Percentiles rank a stretch among this genome's conserved stretches.
These are phyloP conservation scores for Euwallacea fornicatus DNA, from an alignment of 1,140 invertebrate species.

Conservation along the genomic window DNA sequence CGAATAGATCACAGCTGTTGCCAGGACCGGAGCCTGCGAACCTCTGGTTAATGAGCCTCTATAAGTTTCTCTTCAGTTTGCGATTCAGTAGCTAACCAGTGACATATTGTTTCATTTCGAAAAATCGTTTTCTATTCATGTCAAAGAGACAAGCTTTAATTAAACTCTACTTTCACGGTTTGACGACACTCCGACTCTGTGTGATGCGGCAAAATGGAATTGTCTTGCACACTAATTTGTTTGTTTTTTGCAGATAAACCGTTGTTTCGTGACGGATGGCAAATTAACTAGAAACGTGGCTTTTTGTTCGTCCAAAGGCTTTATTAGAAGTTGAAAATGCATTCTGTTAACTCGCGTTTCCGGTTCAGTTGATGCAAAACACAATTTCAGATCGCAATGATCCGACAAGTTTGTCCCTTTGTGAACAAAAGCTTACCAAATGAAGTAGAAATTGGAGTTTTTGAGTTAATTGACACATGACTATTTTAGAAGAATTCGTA, in stretches of 20 bases:
- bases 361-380: constrained; percentile 6
- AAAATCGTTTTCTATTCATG: too few relatives aligned
- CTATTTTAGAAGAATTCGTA: too few relatives aligned
- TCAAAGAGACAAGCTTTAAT: constrained; percentile 1
- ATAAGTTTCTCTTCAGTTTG: too few relatives aligned
- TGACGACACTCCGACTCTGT: constrained; percentile 14
- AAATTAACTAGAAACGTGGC: constrained; percentile 23
- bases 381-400: neutral
- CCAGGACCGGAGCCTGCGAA: constrained; percentile 3
- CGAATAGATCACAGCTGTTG: constrained; percentile 6
- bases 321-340: constrained; percentile 18
- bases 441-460: too few relatives aligned
- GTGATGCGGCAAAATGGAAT: constrained; percentile 20
- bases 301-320: constrained; percentile 19
- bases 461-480: too few relatives aligned
- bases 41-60: neutral
- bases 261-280: constrained; percentile 24
- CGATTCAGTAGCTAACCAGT: too few relatives aligned
- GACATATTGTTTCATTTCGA: too few relatives aligned
- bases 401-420: too few relatives aligned
- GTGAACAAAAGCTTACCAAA: too few relatives aligned
- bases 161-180: constrained; percentile 5
- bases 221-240: constrained; percentile 28
- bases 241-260: constrained; percentile 29
- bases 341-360: constrained; percentile 8